Evolutionary conservation across 1,140 invertebrate genomes (phyloP).

Genomic region (Tetramorium alpestre): DNA sequence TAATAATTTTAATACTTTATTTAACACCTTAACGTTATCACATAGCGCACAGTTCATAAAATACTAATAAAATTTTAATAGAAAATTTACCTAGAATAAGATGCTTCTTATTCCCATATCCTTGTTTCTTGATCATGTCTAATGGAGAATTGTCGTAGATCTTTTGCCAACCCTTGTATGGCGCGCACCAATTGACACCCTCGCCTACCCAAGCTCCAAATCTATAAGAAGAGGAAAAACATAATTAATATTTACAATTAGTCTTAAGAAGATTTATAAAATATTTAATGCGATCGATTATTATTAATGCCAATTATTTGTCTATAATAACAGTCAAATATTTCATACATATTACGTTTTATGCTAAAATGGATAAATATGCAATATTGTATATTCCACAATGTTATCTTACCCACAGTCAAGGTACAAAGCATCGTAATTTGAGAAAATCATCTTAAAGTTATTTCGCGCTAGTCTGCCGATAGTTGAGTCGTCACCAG

Average conservation of each 20-base stretch:
- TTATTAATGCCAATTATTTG: background rate
- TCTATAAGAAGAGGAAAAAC: slow-evolving; percentile 73
- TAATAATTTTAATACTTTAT: background rate
- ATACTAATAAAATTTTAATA: background rate
- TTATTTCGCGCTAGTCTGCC: slow-evolving; percentile 89
- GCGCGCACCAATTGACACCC: slow-evolving; percentile 94
- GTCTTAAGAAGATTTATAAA: background rate
- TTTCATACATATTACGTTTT: background rate
- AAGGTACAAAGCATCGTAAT: slow-evolving; percentile 94
- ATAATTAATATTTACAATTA: background rate
- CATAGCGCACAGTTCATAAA: background rate
- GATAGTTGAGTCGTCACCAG: slow-evolving; percentile 87
- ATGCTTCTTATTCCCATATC: slow-evolving; percentile 84
- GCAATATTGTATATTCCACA: background rate
- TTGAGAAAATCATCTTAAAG: slow-evolving; percentile 92
- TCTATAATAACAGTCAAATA: background rate
- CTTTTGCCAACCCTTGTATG: slow-evolving; percentile 95
- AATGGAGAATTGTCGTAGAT: slow-evolving; percentile 92
- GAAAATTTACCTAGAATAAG: slow-evolving; percentile 86
- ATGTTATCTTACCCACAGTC: slow-evolving; percentile 90
- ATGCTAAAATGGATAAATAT: slow-evolving; percentile 3
- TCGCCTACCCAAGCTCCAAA: slow-evolving; percentile 87
- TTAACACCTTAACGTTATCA: background rate
- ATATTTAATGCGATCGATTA: background rate
- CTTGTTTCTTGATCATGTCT: slow-evolving; percentile 83